phyloP scores from a whole-genome alignment of 1,140 invertebrate species.

The Drosophila rhopaloa region DNA sequence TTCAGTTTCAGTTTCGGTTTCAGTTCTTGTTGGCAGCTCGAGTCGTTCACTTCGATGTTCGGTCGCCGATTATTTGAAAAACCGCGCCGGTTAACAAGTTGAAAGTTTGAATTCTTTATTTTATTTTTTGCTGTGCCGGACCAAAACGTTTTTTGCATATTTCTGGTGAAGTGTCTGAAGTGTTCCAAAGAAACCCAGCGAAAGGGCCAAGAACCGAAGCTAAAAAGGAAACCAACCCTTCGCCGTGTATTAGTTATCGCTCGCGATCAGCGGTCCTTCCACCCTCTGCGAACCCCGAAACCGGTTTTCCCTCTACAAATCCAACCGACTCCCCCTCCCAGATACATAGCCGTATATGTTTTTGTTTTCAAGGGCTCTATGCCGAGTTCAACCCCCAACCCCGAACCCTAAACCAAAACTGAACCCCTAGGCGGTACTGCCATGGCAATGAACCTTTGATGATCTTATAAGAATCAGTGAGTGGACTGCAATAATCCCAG shows the following conservation, averaged over 20 bases:
- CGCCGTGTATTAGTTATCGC: not conserved
- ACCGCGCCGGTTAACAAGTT: not conserved
- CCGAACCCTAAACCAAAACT: constrained; percentile 2
- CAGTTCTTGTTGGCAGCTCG: constrained; percentile 39
- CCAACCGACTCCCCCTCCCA: not conserved
- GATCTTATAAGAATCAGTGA: constrained; percentile 44
- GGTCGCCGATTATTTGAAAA: not conserved
- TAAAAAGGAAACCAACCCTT: constrained; percentile 18
- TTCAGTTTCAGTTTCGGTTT: constrained; percentile 36
- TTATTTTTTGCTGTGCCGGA: constrained; percentile 12
- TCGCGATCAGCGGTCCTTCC: constrained; percentile 23
- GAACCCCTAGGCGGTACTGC: constrained; percentile 9
- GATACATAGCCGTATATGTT: constrained; percentile 6
- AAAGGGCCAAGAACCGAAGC: not conserved
- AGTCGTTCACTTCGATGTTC: constrained; percentile 23
- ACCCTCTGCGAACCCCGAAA: constrained; percentile 7
- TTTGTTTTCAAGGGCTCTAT: constrained; percentile 8
- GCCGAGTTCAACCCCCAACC: constrained; percentile 33
- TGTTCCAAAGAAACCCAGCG: not conserved
- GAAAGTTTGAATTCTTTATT: not conserved
- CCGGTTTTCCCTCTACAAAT: constrained; percentile 16
- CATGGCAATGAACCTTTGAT: constrained; percentile 37
- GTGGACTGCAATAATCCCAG: not conserved
- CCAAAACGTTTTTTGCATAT: not conserved
- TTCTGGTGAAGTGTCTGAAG: not conserved